phyloP scores from a whole-genome alignment of 2,113 vertebrate species.

The Aptenodytes patagonicus region DNA sequence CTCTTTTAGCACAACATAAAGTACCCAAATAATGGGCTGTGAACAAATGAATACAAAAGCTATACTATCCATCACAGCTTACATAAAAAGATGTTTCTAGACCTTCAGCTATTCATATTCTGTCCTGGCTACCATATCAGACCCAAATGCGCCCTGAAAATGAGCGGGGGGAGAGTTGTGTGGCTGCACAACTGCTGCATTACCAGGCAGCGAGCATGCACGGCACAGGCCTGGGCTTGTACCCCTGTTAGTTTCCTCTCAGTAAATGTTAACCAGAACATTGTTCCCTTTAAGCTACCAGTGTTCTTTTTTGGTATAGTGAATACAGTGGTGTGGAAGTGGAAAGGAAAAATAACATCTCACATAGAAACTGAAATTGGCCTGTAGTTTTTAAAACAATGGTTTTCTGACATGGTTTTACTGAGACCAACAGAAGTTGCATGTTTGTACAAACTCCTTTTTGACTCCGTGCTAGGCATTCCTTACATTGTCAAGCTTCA shows the following conservation, averaged over 20 bases:
- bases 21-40: background rate
- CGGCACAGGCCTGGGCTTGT: too few species aligned
- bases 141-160: background rate
- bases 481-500: background rate
- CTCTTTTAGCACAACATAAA: background rate
- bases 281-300: background rate
- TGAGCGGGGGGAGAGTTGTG: background rate
- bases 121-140: background rate
- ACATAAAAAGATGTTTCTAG: background rate
- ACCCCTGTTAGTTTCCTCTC: fast-evolving
- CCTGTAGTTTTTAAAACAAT: background rate
- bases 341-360: background rate
- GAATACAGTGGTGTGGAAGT: background rate
- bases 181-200: background rate
- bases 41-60: background rate
- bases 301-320: background rate
- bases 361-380: background rate
- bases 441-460: background rate
- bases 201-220: background rate
- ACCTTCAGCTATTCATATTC: background rate
- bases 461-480: background rate
- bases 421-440: background rate
- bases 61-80: background rate
- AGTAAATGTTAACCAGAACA: fast-evolving
- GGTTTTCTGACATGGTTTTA: background rate